These are phyloP conservation scores for Solen grandis DNA, from an alignment of 1,140 invertebrate genomes.

Conservation along the genomic window DNA sequence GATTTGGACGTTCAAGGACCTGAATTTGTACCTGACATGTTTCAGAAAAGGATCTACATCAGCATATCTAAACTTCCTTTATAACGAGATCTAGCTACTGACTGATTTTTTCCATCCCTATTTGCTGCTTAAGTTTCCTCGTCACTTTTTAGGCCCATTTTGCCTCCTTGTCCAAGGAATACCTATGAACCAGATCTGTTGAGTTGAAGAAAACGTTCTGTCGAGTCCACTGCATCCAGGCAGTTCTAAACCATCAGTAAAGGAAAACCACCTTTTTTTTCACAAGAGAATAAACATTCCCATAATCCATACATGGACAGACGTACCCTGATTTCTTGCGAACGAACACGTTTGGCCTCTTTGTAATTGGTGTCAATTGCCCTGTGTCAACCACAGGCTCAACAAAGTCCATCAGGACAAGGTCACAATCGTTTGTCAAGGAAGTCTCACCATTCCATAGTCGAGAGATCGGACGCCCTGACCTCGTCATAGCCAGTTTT, in stretches of 20 bases:
- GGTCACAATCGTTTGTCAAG: conserved; percentile 26
- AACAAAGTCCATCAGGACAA: background rate
- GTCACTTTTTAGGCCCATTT: too few relatives aligned
- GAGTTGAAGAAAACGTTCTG: too few relatives aligned
- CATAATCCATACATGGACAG: conserved; percentile 4
- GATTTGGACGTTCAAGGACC: too few relatives aligned
- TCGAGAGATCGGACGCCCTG: background rate
- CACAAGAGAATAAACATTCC: background rate
- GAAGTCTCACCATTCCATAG: background rate
- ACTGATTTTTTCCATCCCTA: too few relatives aligned
- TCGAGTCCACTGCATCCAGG: background rate
- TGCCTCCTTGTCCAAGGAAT: too few relatives aligned
- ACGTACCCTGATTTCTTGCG: background rate
- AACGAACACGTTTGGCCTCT: background rate
- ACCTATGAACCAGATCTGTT: too few relatives aligned
- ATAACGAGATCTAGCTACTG: too few relatives aligned
- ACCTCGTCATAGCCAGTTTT: background rate
- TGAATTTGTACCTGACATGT: too few relatives aligned
- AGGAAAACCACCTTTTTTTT: background rate
- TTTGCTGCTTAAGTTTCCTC: too few relatives aligned
- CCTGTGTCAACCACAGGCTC: conserved; percentile 34
- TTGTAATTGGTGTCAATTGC: background rate
- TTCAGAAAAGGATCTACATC: too few relatives aligned
- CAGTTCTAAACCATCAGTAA: background rate
- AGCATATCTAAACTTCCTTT: too few relatives aligned